Conservation (phyloP, 1,140 invertebrate genomes). For the Neelides sp. region DNA sequence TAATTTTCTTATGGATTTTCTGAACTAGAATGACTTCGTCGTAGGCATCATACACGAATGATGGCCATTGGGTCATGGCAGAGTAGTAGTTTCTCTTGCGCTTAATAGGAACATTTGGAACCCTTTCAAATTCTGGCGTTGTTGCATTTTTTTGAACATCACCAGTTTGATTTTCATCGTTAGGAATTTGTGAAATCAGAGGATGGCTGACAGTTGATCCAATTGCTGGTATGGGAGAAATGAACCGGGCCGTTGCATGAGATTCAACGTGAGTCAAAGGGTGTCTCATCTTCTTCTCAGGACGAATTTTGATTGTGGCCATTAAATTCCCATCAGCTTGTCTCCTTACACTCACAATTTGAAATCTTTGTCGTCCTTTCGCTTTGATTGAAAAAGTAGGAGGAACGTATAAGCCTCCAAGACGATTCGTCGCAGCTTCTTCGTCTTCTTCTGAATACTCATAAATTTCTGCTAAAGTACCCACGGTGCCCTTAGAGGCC, state of each 20-base stretch:
- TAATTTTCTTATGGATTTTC: conserved; percentile 37
- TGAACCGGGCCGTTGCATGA: conserved; percentile 36
- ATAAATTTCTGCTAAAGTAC: conserved; percentile 60
- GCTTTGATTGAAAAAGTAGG: conserved; percentile 44
- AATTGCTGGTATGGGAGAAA: conserved; percentile 23
- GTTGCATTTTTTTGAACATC: too few species aligned
- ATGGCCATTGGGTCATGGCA: conserved; percentile 39
- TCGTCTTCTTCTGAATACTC: conserved; percentile 43
- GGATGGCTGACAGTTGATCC: background rate
- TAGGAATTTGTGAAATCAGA: background rate
- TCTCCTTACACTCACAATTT: conserved; percentile 40
- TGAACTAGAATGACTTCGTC: conserved; percentile 45
- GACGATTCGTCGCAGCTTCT: conserved; percentile 8
- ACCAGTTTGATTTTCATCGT: too few species aligned
- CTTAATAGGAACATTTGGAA: background rate
- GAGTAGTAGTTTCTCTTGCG: conserved; percentile 10
- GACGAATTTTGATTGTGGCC: conserved; percentile 51
- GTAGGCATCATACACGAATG: conserved; percentile 55
- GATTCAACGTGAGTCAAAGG: conserved; percentile 40
- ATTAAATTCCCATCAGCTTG: conserved; percentile 41
- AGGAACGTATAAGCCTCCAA: background rate
- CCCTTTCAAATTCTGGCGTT: background rate
- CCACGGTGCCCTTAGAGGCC: conserved; percentile 35
- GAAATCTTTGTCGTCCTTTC: conserved; percentile 53
- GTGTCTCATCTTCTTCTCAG: conserved; percentile 45